Evolutionary conservation across 2,113 vertebrate genomes (phyloP), one percentile per base, ranked within the genome.

Genomic region (Larimichthys crocea): DNA sequence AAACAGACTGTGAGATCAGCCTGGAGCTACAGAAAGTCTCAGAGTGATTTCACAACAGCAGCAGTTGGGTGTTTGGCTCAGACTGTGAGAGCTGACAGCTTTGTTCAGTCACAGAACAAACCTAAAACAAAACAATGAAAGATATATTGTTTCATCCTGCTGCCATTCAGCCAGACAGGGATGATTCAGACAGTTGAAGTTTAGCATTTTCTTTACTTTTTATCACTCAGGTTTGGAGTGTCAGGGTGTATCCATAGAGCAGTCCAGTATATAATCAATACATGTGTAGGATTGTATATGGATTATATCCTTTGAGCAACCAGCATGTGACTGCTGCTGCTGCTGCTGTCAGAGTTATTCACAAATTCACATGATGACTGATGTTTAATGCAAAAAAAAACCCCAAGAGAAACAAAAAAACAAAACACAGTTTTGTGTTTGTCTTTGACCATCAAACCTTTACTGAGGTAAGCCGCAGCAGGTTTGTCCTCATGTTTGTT

Each of bases 41-140:
- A 1, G 4, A 17, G 52, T 9, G 73, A 67, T 87, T 87, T 80
- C 73, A 74, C 79, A 74, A 86, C 62, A 82, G 64, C 62, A 75
- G 52, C 50, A 59, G 53, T 20, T 64, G 48, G 3, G 69, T 42
- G 68, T 66, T 74, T 80, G 62, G 62, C 78, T 80, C 69, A 4
- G 53, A 60, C 62, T 59, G 67, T 63, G 78, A 73, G 78, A 80
- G 49, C 29, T n/a, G n/a, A 50, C 69, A 22, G 48, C 40, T 62
- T 59, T 0, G 64, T n/a, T 55, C 79, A 20, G 75, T 55, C 53
- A 0, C 65, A 14, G 16, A 61, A 59, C 59, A 53, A 55, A 61
- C 64, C 29, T 5, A 14, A 24, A 53, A 59, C 63, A 67, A 20
- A 44, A 24, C n/a, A 16, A 46, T 10, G 19, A 17, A 52, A 16